Percentiles rank a stretch among this genome's conserved stretches.
phyloP scores from a whole-genome alignment of 2,888 invertebrate genomes.

The Amorpha juglandis region DNA sequence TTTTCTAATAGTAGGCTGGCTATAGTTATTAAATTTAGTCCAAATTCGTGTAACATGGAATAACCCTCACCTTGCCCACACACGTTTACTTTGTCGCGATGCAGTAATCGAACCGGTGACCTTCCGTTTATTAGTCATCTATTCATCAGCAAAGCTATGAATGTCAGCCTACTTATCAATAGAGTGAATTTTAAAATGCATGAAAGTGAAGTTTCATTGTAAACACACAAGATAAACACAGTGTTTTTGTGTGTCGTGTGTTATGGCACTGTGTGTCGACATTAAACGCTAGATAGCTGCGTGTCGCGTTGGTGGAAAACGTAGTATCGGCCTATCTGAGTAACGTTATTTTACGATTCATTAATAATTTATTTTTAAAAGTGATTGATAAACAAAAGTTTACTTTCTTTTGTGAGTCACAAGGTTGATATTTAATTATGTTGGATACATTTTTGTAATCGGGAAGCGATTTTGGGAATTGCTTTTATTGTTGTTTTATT shows the following conservation, averaged over 20 bases:
- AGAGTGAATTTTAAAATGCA: neutral
- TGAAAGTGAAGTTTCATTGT: neutral
- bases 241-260: neutral
- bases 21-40: no score
- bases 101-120: neutral
- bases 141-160: neutral
- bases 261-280: neutral
- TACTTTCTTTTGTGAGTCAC: neutral
- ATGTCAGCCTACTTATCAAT: slow-evolving; percentile 1
- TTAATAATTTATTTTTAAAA: neutral
- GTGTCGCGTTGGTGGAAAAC: slow-evolving; percentile 3
- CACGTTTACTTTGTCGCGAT: neutral
- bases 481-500: slow-evolving; percentile 1
- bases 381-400: neutral
- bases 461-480: neutral
- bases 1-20: no score
- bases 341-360: neutral
- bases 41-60: no score
- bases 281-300: neutral
- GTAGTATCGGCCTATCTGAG: neutral
- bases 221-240: neutral
- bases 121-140: neutral
- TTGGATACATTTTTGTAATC: neutral
- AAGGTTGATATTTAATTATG: neutral
- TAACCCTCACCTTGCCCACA: no score